Conservation (phyloP, 2,888 invertebrate genomes). For the Callosobruchus maculatus region DNA sequence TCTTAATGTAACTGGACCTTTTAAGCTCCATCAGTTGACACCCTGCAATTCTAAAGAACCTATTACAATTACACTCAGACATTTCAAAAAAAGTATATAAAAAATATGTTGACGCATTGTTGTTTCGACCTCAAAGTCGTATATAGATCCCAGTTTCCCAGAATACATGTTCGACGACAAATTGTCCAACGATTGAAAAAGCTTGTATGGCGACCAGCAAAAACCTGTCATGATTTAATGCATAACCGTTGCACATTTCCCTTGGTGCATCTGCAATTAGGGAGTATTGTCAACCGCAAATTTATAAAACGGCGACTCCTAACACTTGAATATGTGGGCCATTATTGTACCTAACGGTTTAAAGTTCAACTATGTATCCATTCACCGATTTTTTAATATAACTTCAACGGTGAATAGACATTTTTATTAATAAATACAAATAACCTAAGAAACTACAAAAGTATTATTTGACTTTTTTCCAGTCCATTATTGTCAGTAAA, state of each 20-base stretch:
- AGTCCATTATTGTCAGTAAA: too few species aligned
- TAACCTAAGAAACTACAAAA: too few species aligned
- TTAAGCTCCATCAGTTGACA: too few species aligned
- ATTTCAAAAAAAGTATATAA: not conserved
- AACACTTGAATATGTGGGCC: not conserved
- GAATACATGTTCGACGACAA: not conserved
- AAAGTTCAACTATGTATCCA: too few species aligned
- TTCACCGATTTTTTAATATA: too few species aligned
- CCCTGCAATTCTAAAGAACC: too few species aligned
- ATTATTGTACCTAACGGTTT: too few species aligned
- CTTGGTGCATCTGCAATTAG: not conserved
- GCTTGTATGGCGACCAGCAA: not conserved
- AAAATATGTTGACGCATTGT: not conserved
- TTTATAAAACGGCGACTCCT: not conserved
- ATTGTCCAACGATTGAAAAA: not conserved
- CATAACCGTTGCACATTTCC: not conserved
- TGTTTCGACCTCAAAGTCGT: not conserved
- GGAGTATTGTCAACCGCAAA: not conserved
- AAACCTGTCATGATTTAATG: not conserved
- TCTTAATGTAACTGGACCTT: too few species aligned
- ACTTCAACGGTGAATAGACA: too few species aligned
- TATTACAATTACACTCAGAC: not conserved
- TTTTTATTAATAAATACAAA: too few species aligned
- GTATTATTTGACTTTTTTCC: too few species aligned
- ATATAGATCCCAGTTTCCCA: not conserved